Conservation (phyloP, 2,113 vertebrate genomes). For the Leptodactylus fuscus region DNA sequence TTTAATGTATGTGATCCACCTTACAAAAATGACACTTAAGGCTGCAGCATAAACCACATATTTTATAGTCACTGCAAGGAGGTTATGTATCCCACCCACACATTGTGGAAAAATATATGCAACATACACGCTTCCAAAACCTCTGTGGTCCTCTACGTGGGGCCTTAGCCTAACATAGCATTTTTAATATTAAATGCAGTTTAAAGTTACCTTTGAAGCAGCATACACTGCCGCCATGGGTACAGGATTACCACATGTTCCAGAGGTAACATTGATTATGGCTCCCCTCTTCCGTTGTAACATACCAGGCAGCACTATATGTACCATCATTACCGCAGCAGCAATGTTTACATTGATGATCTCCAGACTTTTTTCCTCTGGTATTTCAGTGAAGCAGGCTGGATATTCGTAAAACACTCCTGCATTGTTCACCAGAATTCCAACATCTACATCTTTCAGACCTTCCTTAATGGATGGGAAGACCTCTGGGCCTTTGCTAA, state of each 20-base stretch:
- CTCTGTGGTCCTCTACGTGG: background rate
- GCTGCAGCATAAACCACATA: no score
- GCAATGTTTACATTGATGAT: constrained; percentile 80
- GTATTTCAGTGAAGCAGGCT: constrained; percentile 73
- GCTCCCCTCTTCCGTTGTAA: constrained; percentile 84
- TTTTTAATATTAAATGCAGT: no score
- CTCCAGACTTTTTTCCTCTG: constrained; percentile 83
- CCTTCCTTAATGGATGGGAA: constrained; percentile 78
- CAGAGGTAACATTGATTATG: constrained; percentile 87
- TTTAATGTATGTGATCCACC: no score
- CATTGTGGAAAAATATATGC: no score
- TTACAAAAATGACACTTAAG: no score
- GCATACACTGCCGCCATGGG: constrained; percentile 76
- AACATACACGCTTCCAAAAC: no score
- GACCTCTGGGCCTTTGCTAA: constrained; percentile 76
- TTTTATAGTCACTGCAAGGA: no score
- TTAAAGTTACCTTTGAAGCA: constrained; percentile 79
- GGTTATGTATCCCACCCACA: no score
- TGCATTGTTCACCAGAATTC: constrained; percentile 90
- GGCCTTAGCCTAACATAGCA: no score
- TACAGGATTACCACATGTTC: constrained; percentile 74
- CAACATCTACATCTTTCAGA: constrained; percentile 84
- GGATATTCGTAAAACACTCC: constrained; percentile 69
- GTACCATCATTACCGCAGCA: constrained; percentile 81
- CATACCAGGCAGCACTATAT: constrained; percentile 90